A percentile compares a stretch with the other conserved stretches of the same genome.
These are phyloP conservation scores for Paracentrotus lividus DNA, from an alignment of 53 echinoderm and acorn worm genomes.

Conservation along the genomic window DNA sequence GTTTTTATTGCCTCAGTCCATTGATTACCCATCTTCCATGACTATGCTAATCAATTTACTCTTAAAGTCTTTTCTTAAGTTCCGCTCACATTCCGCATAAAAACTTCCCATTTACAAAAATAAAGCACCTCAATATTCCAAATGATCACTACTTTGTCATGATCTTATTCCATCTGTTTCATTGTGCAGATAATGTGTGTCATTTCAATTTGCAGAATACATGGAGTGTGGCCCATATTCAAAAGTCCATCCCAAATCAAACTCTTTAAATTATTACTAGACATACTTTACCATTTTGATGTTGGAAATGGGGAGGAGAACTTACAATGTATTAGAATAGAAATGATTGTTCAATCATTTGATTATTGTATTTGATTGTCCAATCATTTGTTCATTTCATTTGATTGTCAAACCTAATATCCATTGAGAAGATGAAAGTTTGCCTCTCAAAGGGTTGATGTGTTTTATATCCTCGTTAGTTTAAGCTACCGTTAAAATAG, in stretches of 20 bases:
- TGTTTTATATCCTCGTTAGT: too few species aligned
- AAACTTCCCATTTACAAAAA: background rate
- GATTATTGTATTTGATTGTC: too few species aligned
- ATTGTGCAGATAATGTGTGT: background rate
- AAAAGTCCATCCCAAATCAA: background rate
- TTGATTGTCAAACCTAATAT: too few species aligned
- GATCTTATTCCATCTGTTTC: background rate
- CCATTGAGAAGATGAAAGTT: too few species aligned
- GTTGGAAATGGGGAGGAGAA: background rate
- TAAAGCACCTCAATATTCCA: background rate
- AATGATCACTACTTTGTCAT: background rate
- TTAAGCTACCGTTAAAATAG: too few species aligned
- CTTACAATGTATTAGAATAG: background rate
- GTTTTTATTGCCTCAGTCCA: constrained; percentile 14
- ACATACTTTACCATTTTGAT: background rate
- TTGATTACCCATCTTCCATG: background rate
- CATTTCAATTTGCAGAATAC: background rate
- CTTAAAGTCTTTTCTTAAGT: background rate
- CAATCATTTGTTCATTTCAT: too few species aligned
- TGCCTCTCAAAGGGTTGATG: too few species aligned
- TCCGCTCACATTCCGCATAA: background rate
- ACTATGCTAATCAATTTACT: background rate
- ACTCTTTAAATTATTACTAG: too few species aligned
- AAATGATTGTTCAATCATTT: background rate
- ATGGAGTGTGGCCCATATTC: background rate